Evolutionary conservation across 1,140 invertebrate genomes (phyloP).

Genomic region (Anoplophora glabripennis): DNA sequence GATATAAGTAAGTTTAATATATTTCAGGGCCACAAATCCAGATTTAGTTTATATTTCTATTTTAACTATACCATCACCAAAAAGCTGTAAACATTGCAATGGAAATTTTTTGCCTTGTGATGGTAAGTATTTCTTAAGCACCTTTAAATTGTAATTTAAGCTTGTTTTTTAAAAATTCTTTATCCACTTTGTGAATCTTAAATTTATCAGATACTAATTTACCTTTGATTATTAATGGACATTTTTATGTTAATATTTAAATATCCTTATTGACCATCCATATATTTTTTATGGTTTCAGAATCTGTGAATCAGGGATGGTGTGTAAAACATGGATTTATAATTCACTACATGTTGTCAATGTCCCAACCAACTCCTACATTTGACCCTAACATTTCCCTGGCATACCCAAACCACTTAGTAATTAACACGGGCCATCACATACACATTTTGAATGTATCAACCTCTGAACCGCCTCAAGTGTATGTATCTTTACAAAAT

Average conservation of each 20-base stretch:
- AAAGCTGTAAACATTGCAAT: constrained; percentile 44
- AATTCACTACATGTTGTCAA: constrained; percentile 45
- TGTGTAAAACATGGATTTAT: constrained; percentile 47
- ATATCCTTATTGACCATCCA: too few relatives aligned
- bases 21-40: constrained; percentile 36
- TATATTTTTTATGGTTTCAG: constrained; percentile 26
- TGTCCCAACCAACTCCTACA: constrained; percentile 39
- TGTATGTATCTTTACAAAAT: constrained; percentile 14
- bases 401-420: constrained; percentile 46
- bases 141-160: too few relatives aligned
- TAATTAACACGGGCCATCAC: constrained; percentile 49
- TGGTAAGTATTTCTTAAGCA: constrained; percentile 32
- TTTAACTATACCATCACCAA: constrained; percentile 43
- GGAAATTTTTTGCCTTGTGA: constrained; percentile 16
- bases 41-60: constrained; percentile 45
- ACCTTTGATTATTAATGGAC: too few relatives aligned
- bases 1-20: not conserved
- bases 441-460: constrained; percentile 45
- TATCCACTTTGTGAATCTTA: too few relatives aligned
- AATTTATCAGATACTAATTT: too few relatives aligned
- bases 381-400: constrained; percentile 45
- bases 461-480: constrained; percentile 30
- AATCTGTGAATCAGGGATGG: constrained; percentile 39
- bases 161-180: too few relatives aligned
- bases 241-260: too few relatives aligned